Evolutionary conservation across 2,113 vertebrate genomes (phyloP), one percentile per base, ranked within the genome.

Genomic region (Clarias batrachus): DNA sequence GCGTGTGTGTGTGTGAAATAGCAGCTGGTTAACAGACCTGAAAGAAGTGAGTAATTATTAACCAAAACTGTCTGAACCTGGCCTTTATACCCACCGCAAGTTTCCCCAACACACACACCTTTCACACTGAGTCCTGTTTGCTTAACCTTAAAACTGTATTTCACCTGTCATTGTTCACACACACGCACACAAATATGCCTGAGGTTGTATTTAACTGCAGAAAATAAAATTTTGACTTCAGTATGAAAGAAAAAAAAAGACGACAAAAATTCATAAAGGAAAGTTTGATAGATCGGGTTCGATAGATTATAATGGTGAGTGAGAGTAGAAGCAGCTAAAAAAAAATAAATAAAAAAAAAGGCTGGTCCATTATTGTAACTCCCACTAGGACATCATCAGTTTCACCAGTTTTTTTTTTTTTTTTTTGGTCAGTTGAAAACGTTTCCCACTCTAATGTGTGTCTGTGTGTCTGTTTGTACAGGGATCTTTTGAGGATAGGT

Each of bases 401-500:
- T 78, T 57, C 23, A 0, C 19, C 48, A 52, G 13, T 48, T 14
- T 76, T 48, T 41, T 41, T 41, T 41, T 41, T 4, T 41, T 41
- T 41, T 41, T 41, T 41, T 48, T 48, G 7, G 48, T 48, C 48
- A 48, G n/a, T 14, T 37, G 7, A 11, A 60, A 80, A 60, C 4
- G n/a, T 60, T 80, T 80, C 30, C 60, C 27, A 33, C 4, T 33
- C 60, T 59, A 79, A 2, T 37, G 37, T 59, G n/a, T 80, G 77
- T 80, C 14, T 62, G 57, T 62, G 57, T 62, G 27, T 77, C 16
- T 83, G 33, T 65, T 33, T 86, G 78, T 54, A 88, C 94, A 99
- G 98, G 92, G 98, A 99, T 92, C 93, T 99, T 91, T 96, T 99
- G 91, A 96, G 98, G 94, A 99, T 99, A 94, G 98, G 98, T 33